Conservation (phyloP, 2,888 invertebrate species). For the Parnassius apollo region DNA sequence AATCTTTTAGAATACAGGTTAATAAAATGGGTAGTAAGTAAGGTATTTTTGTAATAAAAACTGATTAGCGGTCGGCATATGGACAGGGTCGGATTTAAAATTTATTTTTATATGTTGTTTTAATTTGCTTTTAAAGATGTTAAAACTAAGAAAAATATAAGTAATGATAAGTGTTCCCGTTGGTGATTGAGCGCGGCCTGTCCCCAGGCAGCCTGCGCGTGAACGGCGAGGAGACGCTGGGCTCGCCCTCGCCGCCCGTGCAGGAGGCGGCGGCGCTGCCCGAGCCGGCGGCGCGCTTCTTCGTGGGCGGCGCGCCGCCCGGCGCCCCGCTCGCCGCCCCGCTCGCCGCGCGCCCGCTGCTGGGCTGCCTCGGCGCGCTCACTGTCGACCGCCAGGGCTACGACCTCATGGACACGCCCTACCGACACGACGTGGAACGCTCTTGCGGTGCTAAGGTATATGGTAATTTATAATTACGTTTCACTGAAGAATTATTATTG, state of each 20-base stretch:
- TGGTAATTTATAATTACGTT: not conserved
- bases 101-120: too few relatives aligned
- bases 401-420: slow-evolving; percentile 85
- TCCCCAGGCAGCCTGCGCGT: slow-evolving; percentile 84
- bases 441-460: slow-evolving; percentile 86
- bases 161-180: not conserved
- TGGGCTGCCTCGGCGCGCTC: slow-evolving; percentile 92
- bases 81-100: too few relatives aligned
- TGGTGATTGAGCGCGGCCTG: slow-evolving; percentile 44
- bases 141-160: too few relatives aligned
- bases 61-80: too few relatives aligned
- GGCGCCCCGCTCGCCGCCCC: slow-evolving; percentile 53
- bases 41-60: too few relatives aligned
- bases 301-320: slow-evolving; percentile 93
- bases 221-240: slow-evolving; percentile 84
- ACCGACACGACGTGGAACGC: slow-evolving; percentile 86
- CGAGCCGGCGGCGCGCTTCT: slow-evolving; percentile 86
- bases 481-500: too few relatives aligned
- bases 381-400: slow-evolving; percentile 86
- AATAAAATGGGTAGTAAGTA: too few relatives aligned
- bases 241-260: slow-evolving; percentile 84
- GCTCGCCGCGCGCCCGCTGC: slow-evolving; percentile 75
- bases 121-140: too few relatives aligned
- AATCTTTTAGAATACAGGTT: too few relatives aligned
- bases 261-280: slow-evolving; percentile 82